A percentile compares a stretch with the other conserved stretches of the same genome.
phyloP scores from a whole-genome alignment of 2,888 invertebrate species.

The Ichneumoninae sp. region DNA sequence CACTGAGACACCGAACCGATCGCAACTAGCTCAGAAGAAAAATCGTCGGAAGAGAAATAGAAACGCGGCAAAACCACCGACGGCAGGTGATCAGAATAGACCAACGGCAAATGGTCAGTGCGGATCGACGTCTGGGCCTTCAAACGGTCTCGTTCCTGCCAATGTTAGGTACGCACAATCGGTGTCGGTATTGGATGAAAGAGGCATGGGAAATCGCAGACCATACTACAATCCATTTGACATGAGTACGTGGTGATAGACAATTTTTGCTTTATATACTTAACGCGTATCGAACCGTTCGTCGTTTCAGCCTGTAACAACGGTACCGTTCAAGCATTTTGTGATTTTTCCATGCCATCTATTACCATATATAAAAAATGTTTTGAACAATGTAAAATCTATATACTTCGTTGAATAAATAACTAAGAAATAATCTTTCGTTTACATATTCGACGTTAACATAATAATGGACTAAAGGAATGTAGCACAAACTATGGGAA shows the following conservation, averaged over 20 bases:
- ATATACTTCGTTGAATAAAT: slow-evolving; percentile 8
- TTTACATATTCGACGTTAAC: background rate
- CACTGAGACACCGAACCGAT: background rate
- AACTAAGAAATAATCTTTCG: background rate
- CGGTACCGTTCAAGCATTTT: background rate
- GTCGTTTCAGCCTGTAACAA: background rate
- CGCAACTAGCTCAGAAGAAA: background rate
- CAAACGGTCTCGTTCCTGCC: background rate
- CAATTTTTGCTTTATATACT: too few relatives aligned
- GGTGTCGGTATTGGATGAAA: background rate
- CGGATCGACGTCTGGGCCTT: background rate
- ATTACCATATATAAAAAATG: background rate
- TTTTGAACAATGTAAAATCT: background rate
- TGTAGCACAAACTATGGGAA: background rate
- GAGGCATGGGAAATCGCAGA: background rate
- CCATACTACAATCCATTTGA: too few relatives aligned
- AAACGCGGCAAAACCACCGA: background rate
- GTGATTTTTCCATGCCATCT: background rate
- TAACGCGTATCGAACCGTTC: background rate
- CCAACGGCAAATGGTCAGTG: background rate
- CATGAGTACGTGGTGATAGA: too few relatives aligned
- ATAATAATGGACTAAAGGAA: background rate
- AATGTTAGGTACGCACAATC: background rate
- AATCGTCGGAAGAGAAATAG: background rate
- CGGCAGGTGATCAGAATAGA: background rate